These are phyloP conservation scores for Ferrisia virgata DNA, from an alignment of 2,888 invertebrate species.

Conservation along the genomic window DNA sequence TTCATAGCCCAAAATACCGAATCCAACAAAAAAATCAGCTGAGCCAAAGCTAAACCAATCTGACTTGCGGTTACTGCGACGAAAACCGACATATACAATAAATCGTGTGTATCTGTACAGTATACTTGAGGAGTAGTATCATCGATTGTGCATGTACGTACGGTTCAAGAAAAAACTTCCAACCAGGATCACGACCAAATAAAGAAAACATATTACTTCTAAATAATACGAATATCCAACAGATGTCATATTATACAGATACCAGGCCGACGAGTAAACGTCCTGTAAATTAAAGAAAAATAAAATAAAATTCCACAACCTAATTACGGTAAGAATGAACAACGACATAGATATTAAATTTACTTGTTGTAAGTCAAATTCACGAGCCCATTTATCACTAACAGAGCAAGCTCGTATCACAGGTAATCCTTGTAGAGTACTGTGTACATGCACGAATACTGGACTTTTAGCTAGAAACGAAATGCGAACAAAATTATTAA, in stretches of 20 bases:
- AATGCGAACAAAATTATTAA: too few species aligned
- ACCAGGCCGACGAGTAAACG: constrained; percentile 46
- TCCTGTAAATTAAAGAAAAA: constrained; percentile 30
- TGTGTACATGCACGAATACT: constrained; percentile 75
- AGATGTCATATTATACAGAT: constrained; percentile 39
- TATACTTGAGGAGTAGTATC: too few species aligned
- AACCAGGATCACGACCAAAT: neutral
- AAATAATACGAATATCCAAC: constrained; percentile 35
- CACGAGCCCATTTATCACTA: constrained; percentile 61
- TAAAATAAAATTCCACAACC: neutral
- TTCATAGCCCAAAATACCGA: constrained; percentile 35
- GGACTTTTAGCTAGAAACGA: constrained; percentile 83
- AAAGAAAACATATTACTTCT: constrained; percentile 44
- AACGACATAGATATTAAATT: too few species aligned
- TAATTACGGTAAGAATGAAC: too few species aligned
- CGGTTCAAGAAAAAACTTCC: constrained; percentile 21
- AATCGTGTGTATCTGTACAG: too few species aligned
- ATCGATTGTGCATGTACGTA: too few species aligned
- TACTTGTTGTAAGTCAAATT: constrained; percentile 50
- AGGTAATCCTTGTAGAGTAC: constrained; percentile 72
- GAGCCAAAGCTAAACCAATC: constrained; percentile 44
- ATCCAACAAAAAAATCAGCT: neutral
- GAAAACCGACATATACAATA: too few species aligned
- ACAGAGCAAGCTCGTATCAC: constrained; percentile 75
- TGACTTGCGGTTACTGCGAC: constrained; percentile 40